Percentiles rank a stretch among this genome's conserved stretches.
phyloP scores from a whole-genome alignment of 2,113 vertebrate species.

The Cygnus atratus region DNA sequence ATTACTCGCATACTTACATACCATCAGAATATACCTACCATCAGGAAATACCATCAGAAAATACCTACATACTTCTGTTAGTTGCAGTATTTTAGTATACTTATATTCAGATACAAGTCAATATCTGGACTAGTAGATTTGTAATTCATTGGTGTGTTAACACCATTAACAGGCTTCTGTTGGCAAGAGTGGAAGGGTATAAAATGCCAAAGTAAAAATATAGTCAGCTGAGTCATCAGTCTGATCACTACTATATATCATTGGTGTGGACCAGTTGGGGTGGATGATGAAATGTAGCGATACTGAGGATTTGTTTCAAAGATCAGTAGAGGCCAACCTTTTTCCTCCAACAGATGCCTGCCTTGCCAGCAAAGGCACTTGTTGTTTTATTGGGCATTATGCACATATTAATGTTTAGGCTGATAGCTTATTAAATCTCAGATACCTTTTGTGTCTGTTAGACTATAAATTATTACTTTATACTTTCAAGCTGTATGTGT shows the following conservation, averaged over 20 bases:
- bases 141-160: background rate
- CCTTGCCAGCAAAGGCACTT: background rate
- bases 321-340: background rate
- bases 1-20: background rate
- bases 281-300: background rate
- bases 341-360: background rate
- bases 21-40: background rate
- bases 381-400: background rate
- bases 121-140: background rate
- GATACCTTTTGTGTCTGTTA: background rate
- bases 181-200: background rate
- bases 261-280: background rate
- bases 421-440: background rate
- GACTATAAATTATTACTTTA: background rate
- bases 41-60: background rate
- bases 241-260: background rate
- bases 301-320: background rate
- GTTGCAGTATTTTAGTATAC: background rate
- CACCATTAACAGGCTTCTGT: background rate
- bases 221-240: fast-evolving
- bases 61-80: background rate
- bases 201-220: background rate
- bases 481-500: background rate
- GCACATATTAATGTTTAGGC: background rate
- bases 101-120: background rate